Percentiles rank a stretch among this genome's conserved stretches.
phyloP scores from a whole-genome alignment of 2,113 vertebrate genomes.

The Antigone vipio region DNA sequence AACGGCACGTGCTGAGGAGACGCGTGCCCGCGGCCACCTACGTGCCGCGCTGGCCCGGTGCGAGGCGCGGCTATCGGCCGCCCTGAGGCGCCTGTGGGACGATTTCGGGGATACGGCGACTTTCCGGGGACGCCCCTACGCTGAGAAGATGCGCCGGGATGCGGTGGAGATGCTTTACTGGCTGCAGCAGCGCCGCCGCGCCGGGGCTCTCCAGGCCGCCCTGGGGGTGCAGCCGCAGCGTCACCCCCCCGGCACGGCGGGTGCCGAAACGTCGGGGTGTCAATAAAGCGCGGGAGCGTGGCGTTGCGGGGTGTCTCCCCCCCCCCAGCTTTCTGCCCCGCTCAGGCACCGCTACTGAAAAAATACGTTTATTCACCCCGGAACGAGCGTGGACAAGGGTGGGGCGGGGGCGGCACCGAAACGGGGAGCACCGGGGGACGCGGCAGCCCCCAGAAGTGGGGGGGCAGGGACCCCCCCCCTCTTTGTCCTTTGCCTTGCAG shows the following conservation, averaged over 20 bases:
- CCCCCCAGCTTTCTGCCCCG: no score
- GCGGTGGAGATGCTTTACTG: background rate
- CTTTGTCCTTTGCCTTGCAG: no score
- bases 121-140: background rate
- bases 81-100: background rate
- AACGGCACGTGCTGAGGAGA: background rate
- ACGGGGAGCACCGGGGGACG: background rate
- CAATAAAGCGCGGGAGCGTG: background rate
- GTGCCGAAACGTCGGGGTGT: no score
- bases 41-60: background rate
- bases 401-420: background rate
- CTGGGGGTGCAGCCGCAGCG: background rate
- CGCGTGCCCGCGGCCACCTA: background rate
- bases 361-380: background rate
- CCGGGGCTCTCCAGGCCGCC: background rate
- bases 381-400: accelerated
- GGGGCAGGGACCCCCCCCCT: background rate
- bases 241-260: no score
- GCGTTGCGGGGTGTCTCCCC: background rate
- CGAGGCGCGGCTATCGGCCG: no score
- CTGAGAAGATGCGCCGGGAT: background rate
- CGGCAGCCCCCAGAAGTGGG: background rate
- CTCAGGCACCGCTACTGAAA: background rate
- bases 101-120: background rate
- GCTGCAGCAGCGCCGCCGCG: background rate